phyloP scores from a whole-genome alignment of 2,888 invertebrate species.

The Euphydryas editha region DNA sequence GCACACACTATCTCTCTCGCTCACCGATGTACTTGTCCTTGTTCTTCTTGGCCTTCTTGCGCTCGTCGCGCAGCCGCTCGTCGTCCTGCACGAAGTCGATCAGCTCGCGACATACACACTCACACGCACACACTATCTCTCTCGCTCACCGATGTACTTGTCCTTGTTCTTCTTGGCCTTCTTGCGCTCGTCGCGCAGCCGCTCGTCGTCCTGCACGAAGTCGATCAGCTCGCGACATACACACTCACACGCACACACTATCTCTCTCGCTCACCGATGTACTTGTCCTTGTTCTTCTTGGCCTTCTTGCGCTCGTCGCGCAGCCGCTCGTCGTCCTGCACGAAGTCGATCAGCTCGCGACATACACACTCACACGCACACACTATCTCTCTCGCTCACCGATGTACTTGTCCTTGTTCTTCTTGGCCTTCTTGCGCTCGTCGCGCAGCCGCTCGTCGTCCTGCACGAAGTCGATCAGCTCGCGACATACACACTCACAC shows the following conservation, averaged over 20 bases:
- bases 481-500: too few species aligned
- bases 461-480: constrained; percentile 98
- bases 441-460: constrained; percentile 98
- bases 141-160: constrained; percentile 95
- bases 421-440: constrained; percentile 99
- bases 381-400: constrained; percentile 85
- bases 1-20: constrained; percentile 43
- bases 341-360: too few species aligned
- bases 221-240: too few species aligned
- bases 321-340: constrained; percentile 98
- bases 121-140: too few species aligned
- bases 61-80: constrained; percentile 96
- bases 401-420: constrained; percentile 99
- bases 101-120: too few species aligned
- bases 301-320: constrained; percentile 99
- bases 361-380: too few species aligned
- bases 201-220: constrained; percentile 99
- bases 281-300: constrained; percentile 99
- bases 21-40: constrained; percentile 98
- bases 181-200: constrained; percentile 96
- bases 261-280: constrained; percentile 93
- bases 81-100: constrained; percentile 99
- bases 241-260: too few species aligned
- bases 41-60: constrained; percentile 99
- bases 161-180: constrained; percentile 99